Evolutionary conservation across 2,113 vertebrate species (phyloP), one percentile per base, ranked within the genome.

Genomic region (Sinocyclocheilus rhinocerous): DNA sequence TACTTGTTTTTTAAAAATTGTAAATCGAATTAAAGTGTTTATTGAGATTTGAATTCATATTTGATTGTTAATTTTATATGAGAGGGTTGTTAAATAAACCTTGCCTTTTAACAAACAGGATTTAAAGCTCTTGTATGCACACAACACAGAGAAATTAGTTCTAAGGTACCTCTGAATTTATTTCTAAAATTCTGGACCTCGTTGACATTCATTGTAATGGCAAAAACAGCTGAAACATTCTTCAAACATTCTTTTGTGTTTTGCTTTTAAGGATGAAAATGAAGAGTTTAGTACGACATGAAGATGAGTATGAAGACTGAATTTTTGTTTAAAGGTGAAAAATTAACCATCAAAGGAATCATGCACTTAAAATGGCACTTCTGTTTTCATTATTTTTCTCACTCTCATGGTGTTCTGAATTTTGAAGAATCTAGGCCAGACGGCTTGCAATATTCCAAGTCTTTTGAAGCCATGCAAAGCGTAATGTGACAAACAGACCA

Each of bases 361-460:
- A 29, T 33, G 16, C 48, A 33, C 15, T 77, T 50, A 77, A 77
- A 77, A 77, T 2, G 48, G 18, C 7, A 29, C 8, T 77, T 52
- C 36, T 12, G 70, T 45, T n/a, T 73, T 73, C 24, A 52, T 76
- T 29, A 52, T 77, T 77, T 73, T 55, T 18, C 26, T 10, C 5
- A 20, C 26, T 16, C 13, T 77, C 52, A 50, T 20, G 26, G 33
- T 29, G 48, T 33, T 55, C 12, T 0, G 26, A 55, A 55, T 55
- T 77, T 9, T 52, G 26, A 77, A 33, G 50, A 55, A 77, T 55
- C 76, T 77, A 77, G 76, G 76, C 26, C 76, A 77, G 76, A 29
- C 9, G 26, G 18, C 24, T 20, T 52, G 26, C 76, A 55, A 26
- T 55, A 29, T 50, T 20, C 26, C 8, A 33, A 20, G 8, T 77